Conservation (phyloP, 2,113 vertebrate species). For the Triplophysa siluroides region DNA sequence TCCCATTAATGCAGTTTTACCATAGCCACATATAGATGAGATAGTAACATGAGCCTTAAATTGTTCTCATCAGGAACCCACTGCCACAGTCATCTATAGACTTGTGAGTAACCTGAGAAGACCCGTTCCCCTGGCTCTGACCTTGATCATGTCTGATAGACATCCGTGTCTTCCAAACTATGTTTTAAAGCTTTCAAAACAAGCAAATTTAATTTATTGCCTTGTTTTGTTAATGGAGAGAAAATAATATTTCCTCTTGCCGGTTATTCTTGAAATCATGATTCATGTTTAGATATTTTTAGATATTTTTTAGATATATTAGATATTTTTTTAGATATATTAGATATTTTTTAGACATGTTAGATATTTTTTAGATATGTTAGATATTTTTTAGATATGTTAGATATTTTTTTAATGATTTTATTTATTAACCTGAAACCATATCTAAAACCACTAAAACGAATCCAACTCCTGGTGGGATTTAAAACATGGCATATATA, state of each 20-base stretch:
- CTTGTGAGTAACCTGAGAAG: conserved; percentile 63
- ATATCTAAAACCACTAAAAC: too few relatives aligned
- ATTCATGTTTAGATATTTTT: too few relatives aligned
- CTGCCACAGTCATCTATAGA: conserved; percentile 47
- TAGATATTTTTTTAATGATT: too few relatives aligned
- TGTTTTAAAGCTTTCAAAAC: conserved; percentile 11
- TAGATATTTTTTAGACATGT: too few relatives aligned
- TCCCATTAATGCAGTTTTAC: conserved; percentile 71
- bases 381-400: too few relatives aligned
- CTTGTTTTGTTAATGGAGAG: conserved; percentile 11
- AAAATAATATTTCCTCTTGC: conserved; percentile 10
- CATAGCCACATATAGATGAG: conserved; percentile 64
- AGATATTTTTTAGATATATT: too few relatives aligned
- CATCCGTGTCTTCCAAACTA: conserved; percentile 7
- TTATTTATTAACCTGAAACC: too few relatives aligned
- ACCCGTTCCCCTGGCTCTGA: conserved; percentile 45
- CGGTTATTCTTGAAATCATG: not conserved
- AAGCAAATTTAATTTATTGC: not conserved
- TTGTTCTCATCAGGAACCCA: conserved; percentile 58
- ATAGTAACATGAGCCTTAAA: conserved; percentile 70
- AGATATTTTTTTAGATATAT: too few relatives aligned
- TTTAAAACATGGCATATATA: too few relatives aligned
- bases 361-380: too few relatives aligned
- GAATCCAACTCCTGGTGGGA: too few relatives aligned
- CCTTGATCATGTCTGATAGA: conserved; percentile 56